Percentiles rank a stretch among this genome's conserved stretches.
Conservation (phyloP, 1,140 invertebrate species). For the Dolichoris vasculosae region DNA sequence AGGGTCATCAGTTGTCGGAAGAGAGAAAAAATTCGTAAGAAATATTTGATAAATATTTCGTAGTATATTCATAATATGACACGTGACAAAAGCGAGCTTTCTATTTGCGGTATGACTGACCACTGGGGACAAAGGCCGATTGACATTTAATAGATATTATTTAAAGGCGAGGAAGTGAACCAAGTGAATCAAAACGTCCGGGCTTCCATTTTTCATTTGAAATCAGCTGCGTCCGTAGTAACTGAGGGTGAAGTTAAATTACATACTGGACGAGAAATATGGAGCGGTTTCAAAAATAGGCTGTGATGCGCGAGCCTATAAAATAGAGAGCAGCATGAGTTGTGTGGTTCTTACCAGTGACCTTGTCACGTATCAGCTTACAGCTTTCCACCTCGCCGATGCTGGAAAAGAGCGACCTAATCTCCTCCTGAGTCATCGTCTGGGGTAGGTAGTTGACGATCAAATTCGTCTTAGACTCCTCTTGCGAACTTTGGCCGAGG, state of each 20-base stretch:
- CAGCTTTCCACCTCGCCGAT: constrained; percentile 99
- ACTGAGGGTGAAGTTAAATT: neutral
- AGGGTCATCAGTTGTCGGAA: too few species aligned
- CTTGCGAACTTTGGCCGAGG: constrained; percentile 83
- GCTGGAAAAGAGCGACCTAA: constrained; percentile 96
- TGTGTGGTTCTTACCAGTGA: constrained; percentile 83
- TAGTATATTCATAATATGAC: too few species aligned
- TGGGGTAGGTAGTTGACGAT: constrained; percentile 99
- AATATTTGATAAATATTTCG: too few species aligned
- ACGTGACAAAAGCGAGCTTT: too few species aligned
- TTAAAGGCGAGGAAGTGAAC: neutral
- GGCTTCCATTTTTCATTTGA: neutral
- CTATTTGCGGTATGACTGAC: too few species aligned
- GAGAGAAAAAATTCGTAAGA: too few species aligned
- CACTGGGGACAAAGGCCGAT: too few species aligned
- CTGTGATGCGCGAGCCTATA: neutral
- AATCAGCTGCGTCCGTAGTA: too few species aligned
- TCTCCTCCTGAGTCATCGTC: constrained; percentile 99
- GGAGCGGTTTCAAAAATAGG: neutral
- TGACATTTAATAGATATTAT: too few species aligned
- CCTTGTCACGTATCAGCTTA: constrained; percentile 98
- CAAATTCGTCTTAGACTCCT: constrained; percentile 97
- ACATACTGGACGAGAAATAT: neutral
- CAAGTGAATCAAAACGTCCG: neutral
- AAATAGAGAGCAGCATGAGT: neutral